A percentile compares a stretch with the other conserved stretches of the same genome.
Conservation (phyloP, 2,113 vertebrate genomes). For the Galeopterus variegatus region DNA sequence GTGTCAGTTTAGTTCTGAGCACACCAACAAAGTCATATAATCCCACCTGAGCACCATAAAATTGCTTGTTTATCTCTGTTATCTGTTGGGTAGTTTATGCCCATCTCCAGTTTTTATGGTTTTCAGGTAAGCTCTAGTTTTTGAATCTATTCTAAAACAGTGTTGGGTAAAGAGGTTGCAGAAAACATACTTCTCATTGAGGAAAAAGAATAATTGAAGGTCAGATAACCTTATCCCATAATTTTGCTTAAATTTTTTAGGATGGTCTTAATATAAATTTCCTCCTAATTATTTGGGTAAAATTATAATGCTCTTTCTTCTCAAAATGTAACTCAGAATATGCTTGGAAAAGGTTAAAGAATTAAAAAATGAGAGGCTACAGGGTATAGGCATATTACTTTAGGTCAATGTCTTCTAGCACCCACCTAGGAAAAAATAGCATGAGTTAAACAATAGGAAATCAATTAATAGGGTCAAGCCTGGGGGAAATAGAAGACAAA, state of each 20-base stretch:
- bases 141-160: background rate
- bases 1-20: background rate
- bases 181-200: background rate
- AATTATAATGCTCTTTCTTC: background rate
- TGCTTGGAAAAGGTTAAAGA: background rate
- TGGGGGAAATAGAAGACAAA: background rate
- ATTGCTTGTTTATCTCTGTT: background rate
- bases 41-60: background rate
- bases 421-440: background rate
- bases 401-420: background rate
- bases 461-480: background rate
- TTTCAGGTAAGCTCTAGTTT: background rate
- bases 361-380: background rate
- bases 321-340: background rate
- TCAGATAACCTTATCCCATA: background rate
- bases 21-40: background rate
- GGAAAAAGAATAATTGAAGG: background rate
- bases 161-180: background rate
- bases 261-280: background rate
- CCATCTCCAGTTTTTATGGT: background rate
- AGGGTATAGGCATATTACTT: background rate
- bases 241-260: background rate
- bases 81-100: background rate
- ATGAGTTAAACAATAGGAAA: background rate
- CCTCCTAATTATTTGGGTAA: background rate